Evolutionary conservation across 2,888 invertebrate genomes (phyloP), one percentile per base, ranked within the genome.

Genomic region (Spisula solida): DNA sequence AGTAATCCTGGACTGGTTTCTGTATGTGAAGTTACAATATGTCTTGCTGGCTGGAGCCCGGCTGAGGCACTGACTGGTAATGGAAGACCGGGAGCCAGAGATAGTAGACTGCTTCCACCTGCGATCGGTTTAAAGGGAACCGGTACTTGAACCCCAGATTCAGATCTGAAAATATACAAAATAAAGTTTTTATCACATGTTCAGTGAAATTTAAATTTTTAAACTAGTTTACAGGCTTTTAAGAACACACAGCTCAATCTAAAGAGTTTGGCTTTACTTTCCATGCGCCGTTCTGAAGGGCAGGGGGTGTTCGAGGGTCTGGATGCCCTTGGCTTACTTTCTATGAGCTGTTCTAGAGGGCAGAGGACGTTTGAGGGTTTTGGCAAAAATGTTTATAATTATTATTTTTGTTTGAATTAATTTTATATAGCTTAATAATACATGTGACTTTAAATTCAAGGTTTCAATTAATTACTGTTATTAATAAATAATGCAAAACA

Each of bases 101-200:
- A 80, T 48, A 85, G 60, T 16, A 90, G 82, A 79, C 84, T 85
- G 70, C 88, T 88, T 88, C 89, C 92, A 70, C 83, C 93, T 85
- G 84, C 91, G 31, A 91, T 88, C 86, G 86, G 92, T 85, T 90
- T 93, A 89, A 90, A 91, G 82, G 91, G 94, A 83, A 91, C 93
- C 88, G 87, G 91, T 56, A 92, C 91, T 88, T 85, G 94, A 75
- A 90, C 92, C 81, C 85, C 87, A 14, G 90, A 86, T 55, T 92
- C 92, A 25, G 88, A 81, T 81, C 90, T 90, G 80, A 34, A 92
- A 87, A 80, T 81, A 81, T 20, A 41, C 41, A 2, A 41, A 41
- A 41, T 55, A 1, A 48, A 6, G 8, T 20, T 51, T 29, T 5
- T 41, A 47, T 25, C 47, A 81, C 41, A 80, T 16, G 12, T 80